A percentile compares a stretch with the other conserved stretches of the same genome.
phyloP scores from a whole-genome alignment of 2,113 vertebrate genomes.

The Lontra canadensis region DNA sequence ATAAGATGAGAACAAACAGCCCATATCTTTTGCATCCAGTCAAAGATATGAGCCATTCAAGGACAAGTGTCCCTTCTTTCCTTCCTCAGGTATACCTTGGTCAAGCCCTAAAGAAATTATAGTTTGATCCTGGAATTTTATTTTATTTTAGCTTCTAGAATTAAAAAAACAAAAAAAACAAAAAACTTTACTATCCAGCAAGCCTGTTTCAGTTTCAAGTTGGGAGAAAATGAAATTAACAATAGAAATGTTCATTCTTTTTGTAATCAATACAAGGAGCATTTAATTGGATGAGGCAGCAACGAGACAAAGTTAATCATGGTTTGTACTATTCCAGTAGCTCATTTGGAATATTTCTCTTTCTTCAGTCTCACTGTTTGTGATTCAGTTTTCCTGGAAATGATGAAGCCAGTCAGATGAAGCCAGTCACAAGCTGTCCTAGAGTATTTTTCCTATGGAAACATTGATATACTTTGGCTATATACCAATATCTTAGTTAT shows the following conservation, averaged over 20 bases:
- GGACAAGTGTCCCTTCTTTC: background rate
- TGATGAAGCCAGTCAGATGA: background rate
- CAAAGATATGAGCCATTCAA: background rate
- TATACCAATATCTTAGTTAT: background rate
- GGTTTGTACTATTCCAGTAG: background rate
- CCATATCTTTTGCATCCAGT: background rate
- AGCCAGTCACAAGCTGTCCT: background rate
- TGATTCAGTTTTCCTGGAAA: constrained; percentile 36
- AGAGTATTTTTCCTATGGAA: background rate
- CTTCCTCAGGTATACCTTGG: background rate
- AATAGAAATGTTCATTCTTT: background rate
- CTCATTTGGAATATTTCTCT: constrained; percentile 1
- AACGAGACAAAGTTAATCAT: background rate
- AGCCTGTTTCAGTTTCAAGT: background rate
- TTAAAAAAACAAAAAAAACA: background rate
- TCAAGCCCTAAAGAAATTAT: background rate
- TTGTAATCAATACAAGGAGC: background rate
- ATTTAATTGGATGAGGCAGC: background rate
- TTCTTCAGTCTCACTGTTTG: background rate
- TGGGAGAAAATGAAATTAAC: constrained; percentile 29
- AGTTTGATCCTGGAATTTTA: background rate
- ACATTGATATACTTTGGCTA: background rate
- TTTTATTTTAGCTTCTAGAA: background rate
- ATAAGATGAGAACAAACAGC: background rate
- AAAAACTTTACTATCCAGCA: background rate